These are phyloP conservation scores for Apostichopus japonicus DNA, from an alignment of 35 echinoderm and acorn worm genomes.

Conservation along the genomic window DNA sequence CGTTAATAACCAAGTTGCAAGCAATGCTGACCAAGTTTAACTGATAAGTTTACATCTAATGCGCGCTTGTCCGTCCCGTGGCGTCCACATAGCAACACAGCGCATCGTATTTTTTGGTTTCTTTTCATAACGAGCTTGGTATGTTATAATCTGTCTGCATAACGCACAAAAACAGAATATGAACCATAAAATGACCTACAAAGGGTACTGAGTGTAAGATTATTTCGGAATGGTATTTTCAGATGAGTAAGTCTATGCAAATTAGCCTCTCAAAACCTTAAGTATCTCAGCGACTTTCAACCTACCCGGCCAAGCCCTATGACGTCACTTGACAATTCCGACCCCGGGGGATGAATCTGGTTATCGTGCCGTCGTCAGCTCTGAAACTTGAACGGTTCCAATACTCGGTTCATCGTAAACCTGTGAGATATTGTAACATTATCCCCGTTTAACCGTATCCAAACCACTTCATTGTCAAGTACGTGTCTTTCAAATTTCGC, in stretches of 20 bases:
- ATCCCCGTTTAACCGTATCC: constrained; percentile 40
- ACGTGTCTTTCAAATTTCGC: constrained; percentile 7
- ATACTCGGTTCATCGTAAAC: constrained; percentile 4
- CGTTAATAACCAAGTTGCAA: no score
- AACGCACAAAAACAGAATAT: no score
- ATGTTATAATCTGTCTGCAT: no score
- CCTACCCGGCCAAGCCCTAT: background rate
- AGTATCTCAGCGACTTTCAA: constrained; percentile 5
- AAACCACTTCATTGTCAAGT: constrained; percentile 45
- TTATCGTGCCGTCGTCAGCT: background rate
- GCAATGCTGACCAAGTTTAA: no score
- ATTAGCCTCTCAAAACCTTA: background rate
- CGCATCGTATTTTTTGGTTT: no score
- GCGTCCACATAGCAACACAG: no score
- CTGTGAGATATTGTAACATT: constrained; percentile 42
- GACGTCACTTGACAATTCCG: constrained; percentile 23
- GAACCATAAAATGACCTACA: no score
- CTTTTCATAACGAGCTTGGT: no score
- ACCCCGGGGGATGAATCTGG: background rate
- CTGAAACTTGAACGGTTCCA: constrained; percentile 22
- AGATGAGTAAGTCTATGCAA: background rate
- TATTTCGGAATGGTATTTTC: no score
- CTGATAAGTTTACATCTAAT: no score
- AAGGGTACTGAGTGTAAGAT: no score
- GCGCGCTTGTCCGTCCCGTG: no score